phyloP scores from a whole-genome alignment of 92 coral and sea anemone genomes.

The Phymanthus crucifer region DNA sequence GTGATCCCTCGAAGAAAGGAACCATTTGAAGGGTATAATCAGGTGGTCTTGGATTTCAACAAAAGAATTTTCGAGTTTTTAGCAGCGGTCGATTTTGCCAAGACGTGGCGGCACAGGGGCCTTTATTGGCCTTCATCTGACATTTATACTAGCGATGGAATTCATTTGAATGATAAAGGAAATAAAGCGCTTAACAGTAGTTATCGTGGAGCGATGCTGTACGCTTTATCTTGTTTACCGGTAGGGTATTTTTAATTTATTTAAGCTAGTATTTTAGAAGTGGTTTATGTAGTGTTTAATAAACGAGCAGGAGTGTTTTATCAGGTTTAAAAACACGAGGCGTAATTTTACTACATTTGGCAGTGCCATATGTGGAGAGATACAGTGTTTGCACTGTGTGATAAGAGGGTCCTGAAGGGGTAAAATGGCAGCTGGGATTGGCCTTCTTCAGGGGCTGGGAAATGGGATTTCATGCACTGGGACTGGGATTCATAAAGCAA shows the following conservation, averaged over 20 bases:
- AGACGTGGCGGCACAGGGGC: background rate
- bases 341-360: too few species aligned
- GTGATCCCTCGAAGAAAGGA: background rate
- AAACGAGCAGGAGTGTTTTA: too few species aligned
- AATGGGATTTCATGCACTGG: too few species aligned
- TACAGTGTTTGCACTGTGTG: too few species aligned
- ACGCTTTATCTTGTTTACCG: background rate
- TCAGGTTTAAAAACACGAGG: too few species aligned
- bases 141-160: background rate
- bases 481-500: too few species aligned
- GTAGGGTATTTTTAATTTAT: background rate
- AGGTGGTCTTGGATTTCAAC: background rate
- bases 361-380: too few species aligned
- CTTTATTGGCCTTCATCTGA: background rate
- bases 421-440: too few species aligned
- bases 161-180: constrained; percentile 6
- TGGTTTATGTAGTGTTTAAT: too few species aligned
- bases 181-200: background rate
- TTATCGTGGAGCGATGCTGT: background rate
- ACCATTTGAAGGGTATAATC: background rate
- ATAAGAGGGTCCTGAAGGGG: too few species aligned
- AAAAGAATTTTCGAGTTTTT: background rate
- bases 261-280: background rate
- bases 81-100: background rate
- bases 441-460: too few species aligned